Base-by-base conservation (phyloP, 2,888 invertebrate species). In the Pardosa pseudoannulata region DNA sequence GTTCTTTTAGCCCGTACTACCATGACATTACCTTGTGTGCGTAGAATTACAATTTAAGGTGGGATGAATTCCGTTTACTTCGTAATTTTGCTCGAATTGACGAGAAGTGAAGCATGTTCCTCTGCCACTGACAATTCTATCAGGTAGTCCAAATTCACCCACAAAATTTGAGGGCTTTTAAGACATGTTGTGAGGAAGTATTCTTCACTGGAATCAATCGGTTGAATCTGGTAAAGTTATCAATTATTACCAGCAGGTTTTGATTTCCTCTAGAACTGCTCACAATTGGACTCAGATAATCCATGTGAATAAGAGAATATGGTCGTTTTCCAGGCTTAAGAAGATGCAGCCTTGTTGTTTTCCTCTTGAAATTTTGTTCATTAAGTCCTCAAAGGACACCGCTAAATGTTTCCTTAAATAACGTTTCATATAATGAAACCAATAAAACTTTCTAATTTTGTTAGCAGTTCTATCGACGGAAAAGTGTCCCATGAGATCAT, bases 91-190 rank as follows among this genome's bases (percentile, higher is more conserved):
- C n/a, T 67, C 16, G 19, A 67, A 67, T 7, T 16, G 27, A 23
- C 13, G 64, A 3, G 28, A 64, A 27, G 28, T 3, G 28, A 64
- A 32, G 7, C 1, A n/a, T n/a, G n/a, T n/a, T n/a, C 67, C 67
- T 67, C 67, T 67, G 29, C 31, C 67, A 28, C 65, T 28, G 28
- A 65, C 16, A 5, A 50, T 7, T 0, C 0, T n/a, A 23, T 78
- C 23, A 1, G 32, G 68, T 46, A 68, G 27, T 32, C 50, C 32
- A 23, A 68, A 78, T 28, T 78, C 68, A 29, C 68, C 31, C 11
- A 23, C 31, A 32, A 50, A 68, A 9, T 7, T 0, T 31, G n/a
- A 36, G 9, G 36, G 9, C 36, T 36, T 11, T 36, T 36, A 36
- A 11, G 36, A 11, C 36, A 36, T 36, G 9, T 7, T 7, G 5